Conservation (phyloP, 2,113 vertebrate genomes). For the Nymphicus hollandicus region DNA sequence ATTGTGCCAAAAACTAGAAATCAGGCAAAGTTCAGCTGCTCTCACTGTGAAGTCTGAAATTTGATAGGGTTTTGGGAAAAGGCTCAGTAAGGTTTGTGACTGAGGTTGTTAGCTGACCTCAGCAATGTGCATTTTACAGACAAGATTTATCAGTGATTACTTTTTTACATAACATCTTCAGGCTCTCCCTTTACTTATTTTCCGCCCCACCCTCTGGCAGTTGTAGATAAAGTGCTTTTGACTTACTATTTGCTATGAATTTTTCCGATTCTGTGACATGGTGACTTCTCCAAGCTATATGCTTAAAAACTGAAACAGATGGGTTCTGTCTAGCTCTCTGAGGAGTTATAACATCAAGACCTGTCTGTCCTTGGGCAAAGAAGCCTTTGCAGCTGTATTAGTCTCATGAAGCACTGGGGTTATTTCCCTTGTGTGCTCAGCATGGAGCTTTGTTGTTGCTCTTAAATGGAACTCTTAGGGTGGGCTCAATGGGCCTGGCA, state of each 20-base stretch:
- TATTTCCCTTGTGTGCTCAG: neutral
- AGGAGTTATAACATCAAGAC: neutral
- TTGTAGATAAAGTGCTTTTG: neutral
- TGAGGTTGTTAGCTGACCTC: neutral
- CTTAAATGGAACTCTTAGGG: neutral
- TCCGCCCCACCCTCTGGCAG: neutral
- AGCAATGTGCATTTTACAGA: neutral
- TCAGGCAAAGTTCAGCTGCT: neutral
- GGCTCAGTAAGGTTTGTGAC: neutral
- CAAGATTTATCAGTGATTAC: neutral
- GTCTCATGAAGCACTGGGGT: neutral
- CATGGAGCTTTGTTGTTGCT: neutral
- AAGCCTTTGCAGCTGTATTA: neutral
- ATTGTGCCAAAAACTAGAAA: neutral
- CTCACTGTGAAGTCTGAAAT: neutral
- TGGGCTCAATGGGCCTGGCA: neutral
- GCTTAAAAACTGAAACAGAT: neutral
- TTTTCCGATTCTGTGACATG: neutral
- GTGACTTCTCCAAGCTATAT: neutral
- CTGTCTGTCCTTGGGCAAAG: neutral
- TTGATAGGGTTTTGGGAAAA: neutral
- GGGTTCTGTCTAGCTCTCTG: neutral
- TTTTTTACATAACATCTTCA: neutral
- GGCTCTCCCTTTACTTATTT: neutral
- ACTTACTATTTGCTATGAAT: neutral